Evolutionary conservation across 1,140 invertebrate species (phyloP), one percentile per base, ranked within the genome.

Genomic region (Calliphora vicina): DNA sequence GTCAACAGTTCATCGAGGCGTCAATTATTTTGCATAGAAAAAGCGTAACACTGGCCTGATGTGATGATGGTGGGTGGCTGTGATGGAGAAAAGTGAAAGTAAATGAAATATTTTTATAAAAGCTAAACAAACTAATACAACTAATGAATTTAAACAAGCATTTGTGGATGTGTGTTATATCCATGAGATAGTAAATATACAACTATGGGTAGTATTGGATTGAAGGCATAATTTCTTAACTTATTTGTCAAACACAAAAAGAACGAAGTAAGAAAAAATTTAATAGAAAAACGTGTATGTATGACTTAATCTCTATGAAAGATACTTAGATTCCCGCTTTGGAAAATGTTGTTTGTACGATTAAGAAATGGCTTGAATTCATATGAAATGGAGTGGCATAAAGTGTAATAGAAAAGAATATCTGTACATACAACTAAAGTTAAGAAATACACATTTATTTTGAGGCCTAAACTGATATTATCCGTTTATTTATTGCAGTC

Each of bases 1-100:
- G 88, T 89, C 88, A 89, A 88, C 88, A 89, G 88, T 89, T 89
- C 88, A 89, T 89, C 88, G 88, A 85, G 88, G 88, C 88, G 88
- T 89, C 88, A 88, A 89, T 89, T 89, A 89, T 88, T 89, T 89
- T 89, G 88, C 88, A 89, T 89, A 89, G 85, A 84, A 85, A 82
- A 50, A 43, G 27, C 27, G 73, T 82, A 83, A 83, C 61, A 43
- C 20, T 29, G 25, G 20, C n/a, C 20, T n/a, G n/a, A 26, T 45
- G 57, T n/a, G 13, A n/a, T n/a, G 35, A 20, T 17, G 35, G 2
- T 80, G 17, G 43, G 61, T 23, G 20, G 9, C 42, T 43, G 4
- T 20, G 8, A 45, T 25, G 2, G 29, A 26, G 76, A 26, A 8
- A 50, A 81, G 27, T 57, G 26, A 81, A 81, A 29, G 80, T 81